Conservation (phyloP, 35 echinoderm and acorn worm genomes). For the Amphiura filiformis region DNA sequence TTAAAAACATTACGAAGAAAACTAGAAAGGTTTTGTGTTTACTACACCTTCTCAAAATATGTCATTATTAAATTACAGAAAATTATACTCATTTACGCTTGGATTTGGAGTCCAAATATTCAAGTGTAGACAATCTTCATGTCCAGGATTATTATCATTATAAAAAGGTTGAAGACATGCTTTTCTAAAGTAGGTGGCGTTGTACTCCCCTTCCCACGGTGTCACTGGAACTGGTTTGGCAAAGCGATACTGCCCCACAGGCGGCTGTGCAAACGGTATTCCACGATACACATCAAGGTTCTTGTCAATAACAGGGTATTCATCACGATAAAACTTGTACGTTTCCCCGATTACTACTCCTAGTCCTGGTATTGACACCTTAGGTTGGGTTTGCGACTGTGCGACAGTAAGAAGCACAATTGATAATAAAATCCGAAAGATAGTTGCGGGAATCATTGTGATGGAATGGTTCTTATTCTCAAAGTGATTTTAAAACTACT, state of each 20-base stretch:
- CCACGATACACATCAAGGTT: slow-evolving; percentile 56
- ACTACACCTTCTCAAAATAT: too few relatives aligned
- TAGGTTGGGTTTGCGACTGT: too few relatives aligned
- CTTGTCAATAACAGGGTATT: slow-evolving; percentile 20
- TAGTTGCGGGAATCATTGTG: too few relatives aligned
- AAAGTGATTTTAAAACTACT: too few relatives aligned
- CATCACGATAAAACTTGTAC: not conserved
- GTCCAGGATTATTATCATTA: slow-evolving; percentile 31
- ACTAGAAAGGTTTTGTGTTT: too few relatives aligned
- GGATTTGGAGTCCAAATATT: slow-evolving; percentile 77
- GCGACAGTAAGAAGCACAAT: too few relatives aligned
- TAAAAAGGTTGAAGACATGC: slow-evolving; percentile 9
- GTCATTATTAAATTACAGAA: too few relatives aligned
- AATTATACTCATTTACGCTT: slow-evolving; percentile 50
- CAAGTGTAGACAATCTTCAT: slow-evolving; percentile 77
- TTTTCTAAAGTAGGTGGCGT: slow-evolving; percentile 33
- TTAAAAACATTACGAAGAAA: too few relatives aligned
- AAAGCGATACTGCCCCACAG: slow-evolving; percentile 45
- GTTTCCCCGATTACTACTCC: slow-evolving; percentile 58
- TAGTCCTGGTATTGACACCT: not conserved
- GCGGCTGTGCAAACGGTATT: slow-evolving; percentile 59
- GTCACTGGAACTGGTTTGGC: slow-evolving; percentile 33
- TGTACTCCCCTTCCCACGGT: slow-evolving; percentile 2
- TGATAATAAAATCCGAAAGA: too few relatives aligned
- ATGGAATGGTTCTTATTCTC: too few relatives aligned